Conservation (phyloP, 2,797 vertebrate species). For the Hyperoplus immaculatus region DNA sequence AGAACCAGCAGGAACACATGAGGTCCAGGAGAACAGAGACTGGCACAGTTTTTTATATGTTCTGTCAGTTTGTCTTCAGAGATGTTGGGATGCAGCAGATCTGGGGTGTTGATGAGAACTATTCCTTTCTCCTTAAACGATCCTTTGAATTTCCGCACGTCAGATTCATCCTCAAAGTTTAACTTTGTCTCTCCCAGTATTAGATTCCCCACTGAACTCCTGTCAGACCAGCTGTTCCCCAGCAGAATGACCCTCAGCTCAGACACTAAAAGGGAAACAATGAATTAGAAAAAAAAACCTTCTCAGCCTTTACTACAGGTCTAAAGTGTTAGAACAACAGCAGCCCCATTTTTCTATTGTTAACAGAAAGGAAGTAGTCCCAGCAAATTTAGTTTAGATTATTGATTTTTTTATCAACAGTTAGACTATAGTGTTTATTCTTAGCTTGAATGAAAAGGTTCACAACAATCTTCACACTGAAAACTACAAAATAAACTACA, state of each 20-base stretch:
- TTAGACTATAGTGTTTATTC: no score
- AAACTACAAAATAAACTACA: no score
- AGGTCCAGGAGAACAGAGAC: background rate
- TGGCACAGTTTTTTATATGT: background rate
- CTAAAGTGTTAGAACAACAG: no score
- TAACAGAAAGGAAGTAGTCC: no score
- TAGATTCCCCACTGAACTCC: slow-evolving; percentile 31
- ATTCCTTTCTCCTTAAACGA: background rate
- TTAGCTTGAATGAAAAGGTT: no score
- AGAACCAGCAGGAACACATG: slow-evolving; percentile 54
- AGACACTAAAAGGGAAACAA: slow-evolving; percentile 16
- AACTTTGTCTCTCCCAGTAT: slow-evolving; percentile 24
- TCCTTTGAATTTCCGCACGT: background rate
- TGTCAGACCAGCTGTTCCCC: slow-evolving; percentile 32
- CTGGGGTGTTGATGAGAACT: slow-evolving; percentile 38
- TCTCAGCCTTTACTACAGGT: no score
- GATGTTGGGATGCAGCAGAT: slow-evolving; percentile 26
- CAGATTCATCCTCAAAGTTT: slow-evolving; percentile 3
- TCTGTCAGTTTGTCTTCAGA: background rate
- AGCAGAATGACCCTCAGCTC: slow-evolving; percentile 44
- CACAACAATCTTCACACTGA: no score
- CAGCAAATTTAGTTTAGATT: no score
- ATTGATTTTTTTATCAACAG: no score
- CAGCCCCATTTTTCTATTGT: no score
- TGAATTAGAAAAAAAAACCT: background rate